phyloP scores from a whole-genome alignment of 2,888 invertebrate species.

The Lepidocyrtinus sp. region DNA sequence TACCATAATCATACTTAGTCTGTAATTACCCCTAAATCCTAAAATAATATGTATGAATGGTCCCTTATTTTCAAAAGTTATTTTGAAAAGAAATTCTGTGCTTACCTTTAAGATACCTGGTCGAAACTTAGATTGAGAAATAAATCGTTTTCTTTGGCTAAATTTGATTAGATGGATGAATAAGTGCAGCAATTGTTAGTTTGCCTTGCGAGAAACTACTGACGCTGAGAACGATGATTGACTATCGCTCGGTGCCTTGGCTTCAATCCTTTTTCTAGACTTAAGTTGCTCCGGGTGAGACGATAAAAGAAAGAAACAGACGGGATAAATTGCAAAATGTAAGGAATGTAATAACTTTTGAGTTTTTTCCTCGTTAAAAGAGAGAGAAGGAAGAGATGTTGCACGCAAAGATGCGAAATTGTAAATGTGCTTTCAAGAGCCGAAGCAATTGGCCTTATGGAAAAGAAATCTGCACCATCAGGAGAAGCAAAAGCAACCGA shows the following conservation, averaged over 20 bases:
- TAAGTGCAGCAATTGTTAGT: too few relatives aligned
- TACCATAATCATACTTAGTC: too few relatives aligned
- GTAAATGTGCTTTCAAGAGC: slow-evolving; percentile 51
- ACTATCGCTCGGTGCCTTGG: slow-evolving; percentile 18
- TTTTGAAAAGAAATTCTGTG: too few relatives aligned
- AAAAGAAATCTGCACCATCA: slow-evolving; percentile 43
- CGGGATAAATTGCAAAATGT: background rate
- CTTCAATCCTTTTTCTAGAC: slow-evolving; percentile 23
- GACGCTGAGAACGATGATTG: background rate
- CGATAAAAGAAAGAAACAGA: background rate
- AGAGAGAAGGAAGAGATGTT: slow-evolving; percentile 38
- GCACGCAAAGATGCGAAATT: slow-evolving; percentile 44
- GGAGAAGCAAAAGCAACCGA: slow-evolving; percentile 6
- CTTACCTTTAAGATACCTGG: too few relatives aligned
- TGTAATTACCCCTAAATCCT: too few relatives aligned
- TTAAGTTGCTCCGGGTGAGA: background rate
- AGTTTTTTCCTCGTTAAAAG: background rate
- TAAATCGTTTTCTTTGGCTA: too few relatives aligned
- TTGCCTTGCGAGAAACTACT: too few relatives aligned
- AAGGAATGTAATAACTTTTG: background rate
- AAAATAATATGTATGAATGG: too few relatives aligned
- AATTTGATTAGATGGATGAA: too few relatives aligned
- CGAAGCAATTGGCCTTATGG: slow-evolving; percentile 58
- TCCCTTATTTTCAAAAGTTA: too few relatives aligned
- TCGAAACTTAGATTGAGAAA: too few relatives aligned